Conservation (phyloP, 2,888 invertebrate species). For the Phania funesta region DNA sequence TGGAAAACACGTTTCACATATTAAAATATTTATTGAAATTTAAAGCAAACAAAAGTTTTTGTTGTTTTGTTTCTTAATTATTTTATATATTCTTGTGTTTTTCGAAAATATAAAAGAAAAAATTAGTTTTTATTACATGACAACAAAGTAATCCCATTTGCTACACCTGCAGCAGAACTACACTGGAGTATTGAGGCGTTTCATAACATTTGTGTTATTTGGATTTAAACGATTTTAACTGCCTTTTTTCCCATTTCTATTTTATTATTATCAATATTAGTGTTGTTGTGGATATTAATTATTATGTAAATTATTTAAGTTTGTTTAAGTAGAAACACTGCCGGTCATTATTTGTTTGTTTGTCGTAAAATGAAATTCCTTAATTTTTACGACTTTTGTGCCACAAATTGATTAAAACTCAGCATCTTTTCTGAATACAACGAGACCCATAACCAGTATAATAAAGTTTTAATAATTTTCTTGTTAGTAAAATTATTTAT, state of each 20-base stretch:
- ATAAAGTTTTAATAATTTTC: not conserved
- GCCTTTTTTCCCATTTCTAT: not conserved
- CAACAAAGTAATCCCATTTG: not conserved
- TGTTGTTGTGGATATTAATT: slow-evolving; percentile 11
- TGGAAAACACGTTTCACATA: slow-evolving; percentile 19
- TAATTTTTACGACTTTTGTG: slow-evolving; percentile 33
- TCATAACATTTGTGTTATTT: slow-evolving; percentile 12
- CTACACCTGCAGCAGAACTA: not conserved
- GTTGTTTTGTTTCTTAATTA: slow-evolving; percentile 36
- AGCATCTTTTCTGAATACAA: not conserved
- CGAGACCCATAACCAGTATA: slow-evolving; percentile 2
- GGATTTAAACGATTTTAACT: slow-evolving; percentile 22
- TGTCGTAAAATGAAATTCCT: slow-evolving; percentile 28
- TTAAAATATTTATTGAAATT: slow-evolving; percentile 31
- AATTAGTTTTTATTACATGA: not conserved
- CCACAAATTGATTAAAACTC: slow-evolving; percentile 2
- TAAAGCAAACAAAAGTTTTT: slow-evolving; percentile 22
- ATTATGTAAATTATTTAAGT: slow-evolving; percentile 45
- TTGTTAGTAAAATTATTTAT: too few species aligned
- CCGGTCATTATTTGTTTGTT: not conserved
- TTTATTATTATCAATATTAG: not conserved
- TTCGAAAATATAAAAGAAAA: too few species aligned
- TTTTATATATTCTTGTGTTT: not conserved
- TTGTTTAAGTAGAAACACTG: not conserved
- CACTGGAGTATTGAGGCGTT: slow-evolving; percentile 11